These are phyloP conservation scores for Gymnodraco acuticeps DNA, from an alignment of 2,797 vertebrate genomes.

Conservation along the genomic window DNA sequence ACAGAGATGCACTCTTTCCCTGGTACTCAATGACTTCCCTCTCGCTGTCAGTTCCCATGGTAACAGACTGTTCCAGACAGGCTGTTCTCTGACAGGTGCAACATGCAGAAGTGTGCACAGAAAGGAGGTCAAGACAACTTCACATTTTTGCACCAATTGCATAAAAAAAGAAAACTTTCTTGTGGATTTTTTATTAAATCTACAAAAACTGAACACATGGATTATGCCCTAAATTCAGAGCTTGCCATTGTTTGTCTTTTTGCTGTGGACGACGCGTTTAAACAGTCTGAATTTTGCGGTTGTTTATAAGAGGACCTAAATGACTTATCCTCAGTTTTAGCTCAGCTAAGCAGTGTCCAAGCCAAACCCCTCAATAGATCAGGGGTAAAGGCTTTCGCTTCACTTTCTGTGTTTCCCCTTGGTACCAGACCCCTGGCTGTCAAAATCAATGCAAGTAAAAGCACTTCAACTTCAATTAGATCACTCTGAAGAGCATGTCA, in stretches of 20 bases:
- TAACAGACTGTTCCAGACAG: conserved; percentile 55
- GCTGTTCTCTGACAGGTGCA: conserved; percentile 16
- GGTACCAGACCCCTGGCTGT: conserved; percentile 18
- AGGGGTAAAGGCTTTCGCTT: conserved; percentile 10
- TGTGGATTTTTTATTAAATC: neutral
- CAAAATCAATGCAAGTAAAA: conserved; percentile 60
- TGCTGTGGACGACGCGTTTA: neutral
- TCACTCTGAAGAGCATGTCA: conserved; percentile 40
- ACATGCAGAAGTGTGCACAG: neutral
- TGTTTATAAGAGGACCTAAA: neutral
- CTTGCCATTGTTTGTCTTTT: neutral
- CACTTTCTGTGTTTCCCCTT: conserved; percentile 33
- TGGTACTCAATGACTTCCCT: conserved; percentile 22
- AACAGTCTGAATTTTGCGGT: neutral
- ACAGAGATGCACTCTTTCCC: conserved; percentile 7
- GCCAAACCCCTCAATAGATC: conserved; percentile 14
- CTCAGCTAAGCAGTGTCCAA: conserved; percentile 4
- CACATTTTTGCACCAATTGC: neutral
- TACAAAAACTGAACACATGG: neutral
- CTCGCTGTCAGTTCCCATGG: conserved; percentile 62
- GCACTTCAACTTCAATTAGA: conserved; percentile 67
- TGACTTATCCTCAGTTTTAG: conserved; percentile 10
- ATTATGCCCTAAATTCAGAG: neutral
- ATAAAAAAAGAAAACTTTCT: neutral
- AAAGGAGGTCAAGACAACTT: conserved; percentile 21